Evolutionary conservation across 2,797 vertebrate genomes (phyloP).

Genomic region (Selene dorsalis): DNA sequence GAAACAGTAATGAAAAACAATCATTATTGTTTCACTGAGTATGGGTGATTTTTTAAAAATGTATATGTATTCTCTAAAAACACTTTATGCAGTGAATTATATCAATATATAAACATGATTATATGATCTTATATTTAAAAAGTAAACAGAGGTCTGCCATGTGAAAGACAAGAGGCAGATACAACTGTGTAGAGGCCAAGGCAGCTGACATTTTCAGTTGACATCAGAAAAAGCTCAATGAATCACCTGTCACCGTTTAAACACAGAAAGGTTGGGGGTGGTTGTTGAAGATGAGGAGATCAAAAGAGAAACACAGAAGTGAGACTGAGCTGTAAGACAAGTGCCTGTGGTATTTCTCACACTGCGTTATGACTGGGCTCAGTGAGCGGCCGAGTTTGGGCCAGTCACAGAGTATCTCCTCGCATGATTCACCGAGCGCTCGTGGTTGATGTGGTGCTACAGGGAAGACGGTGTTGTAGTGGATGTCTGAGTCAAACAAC

Average conservation of each 20-base stretch:
- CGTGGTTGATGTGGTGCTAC: slow-evolving; percentile 13
- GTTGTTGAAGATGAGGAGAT: slow-evolving; percentile 31
- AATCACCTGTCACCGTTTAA: slow-evolving; percentile 54
- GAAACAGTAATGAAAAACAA: no score
- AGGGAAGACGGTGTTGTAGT: slow-evolving; percentile 23
- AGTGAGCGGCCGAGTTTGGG: slow-evolving; percentile 14
- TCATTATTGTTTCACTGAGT: neutral
- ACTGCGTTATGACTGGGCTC: slow-evolving; percentile 40
- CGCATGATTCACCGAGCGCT: slow-evolving; percentile 54
- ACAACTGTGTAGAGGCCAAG: neutral
- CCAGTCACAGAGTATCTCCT: slow-evolving; percentile 42
- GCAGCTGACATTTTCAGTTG: slow-evolving; percentile 51
- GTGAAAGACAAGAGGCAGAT: neutral
- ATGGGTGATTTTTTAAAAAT: neutral
- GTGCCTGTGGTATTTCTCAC: slow-evolving; percentile 53
- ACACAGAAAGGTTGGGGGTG: slow-evolving; percentile 21
- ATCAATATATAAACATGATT: neutral
- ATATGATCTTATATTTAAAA: neutral
- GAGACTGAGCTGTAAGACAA: slow-evolving; percentile 42
- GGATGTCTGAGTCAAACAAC: slow-evolving; percentile 57
- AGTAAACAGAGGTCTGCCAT: neutral
- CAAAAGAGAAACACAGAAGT: slow-evolving; percentile 41
- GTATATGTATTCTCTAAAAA: neutral
- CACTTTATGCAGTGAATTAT: neutral
- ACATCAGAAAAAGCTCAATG: slow-evolving; percentile 49